Evolutionary conservation across 2,888 invertebrate genomes (phyloP).

Genomic region (Entomobrya proxima): DNA sequence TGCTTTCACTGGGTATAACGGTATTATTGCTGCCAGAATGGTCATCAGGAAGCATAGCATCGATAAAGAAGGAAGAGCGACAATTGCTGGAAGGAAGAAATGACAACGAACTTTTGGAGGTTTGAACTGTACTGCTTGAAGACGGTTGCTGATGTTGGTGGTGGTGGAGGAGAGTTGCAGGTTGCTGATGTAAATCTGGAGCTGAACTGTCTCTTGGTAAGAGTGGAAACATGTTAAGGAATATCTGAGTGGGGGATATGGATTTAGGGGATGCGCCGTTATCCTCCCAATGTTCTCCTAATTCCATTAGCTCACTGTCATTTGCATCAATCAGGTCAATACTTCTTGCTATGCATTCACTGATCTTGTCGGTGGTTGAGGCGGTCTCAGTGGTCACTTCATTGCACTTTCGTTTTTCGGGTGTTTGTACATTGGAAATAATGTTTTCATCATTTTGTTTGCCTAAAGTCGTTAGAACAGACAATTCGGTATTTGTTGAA

Average conservation of each 20-base stretch:
- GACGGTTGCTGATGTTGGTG: not conserved
- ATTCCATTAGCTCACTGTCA: constrained; percentile 74
- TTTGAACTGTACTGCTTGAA: not conserved
- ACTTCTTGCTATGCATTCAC: constrained; percentile 75
- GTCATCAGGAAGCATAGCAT: constrained; percentile 75
- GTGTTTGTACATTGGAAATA: no score
- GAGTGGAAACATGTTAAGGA: constrained; percentile 74
- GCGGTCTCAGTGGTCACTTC: no score
- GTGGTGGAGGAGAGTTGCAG: not conserved
- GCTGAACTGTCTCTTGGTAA: constrained; percentile 71
- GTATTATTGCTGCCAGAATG: constrained; percentile 6
- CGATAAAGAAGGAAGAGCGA: constrained; percentile 73
- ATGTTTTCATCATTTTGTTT: no score
- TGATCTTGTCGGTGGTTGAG: constrained; percentile 71
- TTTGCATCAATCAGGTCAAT: constrained; percentile 74
- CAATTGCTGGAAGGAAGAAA: constrained; percentile 27
- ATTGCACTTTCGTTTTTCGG: no score
- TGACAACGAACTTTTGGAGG: not conserved
- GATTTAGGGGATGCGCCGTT: constrained; percentile 72
- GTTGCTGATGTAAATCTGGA: constrained; percentile 17
- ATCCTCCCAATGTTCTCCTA: constrained; percentile 73
- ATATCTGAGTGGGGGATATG: constrained; percentile 75
- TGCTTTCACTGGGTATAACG: not conserved
- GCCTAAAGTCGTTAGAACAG: no score
- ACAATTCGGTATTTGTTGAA: no score